Evolutionary conservation across 2,797 vertebrate species (phyloP), one percentile per base, ranked within the genome.

Genomic region (Tiaroga cobitis): DNA sequence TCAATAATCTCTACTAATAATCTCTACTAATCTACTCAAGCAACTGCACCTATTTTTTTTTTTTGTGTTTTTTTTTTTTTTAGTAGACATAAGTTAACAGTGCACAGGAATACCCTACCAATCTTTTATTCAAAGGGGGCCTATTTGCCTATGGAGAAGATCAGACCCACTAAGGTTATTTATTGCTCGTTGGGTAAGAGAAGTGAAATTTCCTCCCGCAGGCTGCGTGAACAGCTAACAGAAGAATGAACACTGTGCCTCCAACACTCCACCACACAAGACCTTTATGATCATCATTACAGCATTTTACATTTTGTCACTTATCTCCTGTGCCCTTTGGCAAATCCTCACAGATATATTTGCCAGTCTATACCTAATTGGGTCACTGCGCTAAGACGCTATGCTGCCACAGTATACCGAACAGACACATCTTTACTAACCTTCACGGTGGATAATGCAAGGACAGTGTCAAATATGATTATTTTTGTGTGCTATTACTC

Each of bases 91-190:
- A 73, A 54, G 81, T 82, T 83, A 85, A 67, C 72, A 84, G 49
- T 84, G 89, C 88, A 90, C 85, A 91, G 88, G 83, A 88, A 77
- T 70, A 68, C 74, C 32, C 34, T 56, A 80, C 73, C 92, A 92
- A 90, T 91, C 92, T 92, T 87, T 93, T 91, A 75, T 91, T 90
- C 90, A 92, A 67, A 39, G 82, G 87, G 91, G 91, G 91, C 87
- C 90, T 92, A 89, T 89, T 88, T 92, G 93, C 91, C 93, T 93
- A 93, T 92, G 91, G 90, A 93, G 88, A 92, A 93, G 89, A 90
- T 77, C 89, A 87, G 89, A 91, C 88, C 90, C 90, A 87, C 88
- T 87, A 86, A 88, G 90, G 91, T 93, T 92, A 94, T 95, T 93
- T 93, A 95, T 93, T 90, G 91, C 89, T 90, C 92, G 86, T 32